These are phyloP conservation scores for Callospermophilus lateralis DNA, from an alignment of 2,113 vertebrate genomes.

Conservation along the genomic window DNA sequence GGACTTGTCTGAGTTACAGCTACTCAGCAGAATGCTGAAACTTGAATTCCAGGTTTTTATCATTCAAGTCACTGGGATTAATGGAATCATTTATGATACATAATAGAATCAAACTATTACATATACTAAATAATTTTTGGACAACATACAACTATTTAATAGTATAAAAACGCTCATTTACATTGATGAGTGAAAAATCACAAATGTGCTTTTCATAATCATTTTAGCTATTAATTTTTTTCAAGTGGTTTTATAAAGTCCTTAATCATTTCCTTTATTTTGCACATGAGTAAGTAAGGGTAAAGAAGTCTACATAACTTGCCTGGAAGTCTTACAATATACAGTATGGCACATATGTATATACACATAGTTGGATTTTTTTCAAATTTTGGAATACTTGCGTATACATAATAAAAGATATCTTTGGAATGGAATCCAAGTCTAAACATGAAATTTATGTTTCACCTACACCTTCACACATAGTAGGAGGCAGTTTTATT, in stretches of 20 bases:
- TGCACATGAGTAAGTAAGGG: constrained; percentile 13
- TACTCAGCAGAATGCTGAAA: neutral
- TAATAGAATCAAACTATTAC: constrained; percentile 60
- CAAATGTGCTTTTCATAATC: neutral
- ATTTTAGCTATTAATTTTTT: constrained; percentile 49
- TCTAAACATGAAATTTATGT: neutral
- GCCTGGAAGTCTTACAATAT: neutral
- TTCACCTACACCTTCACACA: neutral
- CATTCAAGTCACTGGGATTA: neutral
- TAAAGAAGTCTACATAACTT: neutral
- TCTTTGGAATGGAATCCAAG: neutral
- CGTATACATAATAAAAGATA: neutral
- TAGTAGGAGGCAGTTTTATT: neutral
- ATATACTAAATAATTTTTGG: constrained; percentile 29
- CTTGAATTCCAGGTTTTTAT: neutral
- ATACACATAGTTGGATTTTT: neutral
- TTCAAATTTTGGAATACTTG: neutral
- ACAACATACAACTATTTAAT: constrained; percentile 4
- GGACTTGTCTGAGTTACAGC: neutral
- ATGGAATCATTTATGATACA: constrained; percentile 18
- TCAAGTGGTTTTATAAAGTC: constrained; percentile 45
- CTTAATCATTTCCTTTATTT: neutral
- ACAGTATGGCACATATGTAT: neutral
- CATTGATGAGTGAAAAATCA: constrained; percentile 64
- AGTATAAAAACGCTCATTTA: constrained; percentile 1